Conservation (phyloP, 2,113 vertebrate genomes). For the Crotalus helleri region DNA sequence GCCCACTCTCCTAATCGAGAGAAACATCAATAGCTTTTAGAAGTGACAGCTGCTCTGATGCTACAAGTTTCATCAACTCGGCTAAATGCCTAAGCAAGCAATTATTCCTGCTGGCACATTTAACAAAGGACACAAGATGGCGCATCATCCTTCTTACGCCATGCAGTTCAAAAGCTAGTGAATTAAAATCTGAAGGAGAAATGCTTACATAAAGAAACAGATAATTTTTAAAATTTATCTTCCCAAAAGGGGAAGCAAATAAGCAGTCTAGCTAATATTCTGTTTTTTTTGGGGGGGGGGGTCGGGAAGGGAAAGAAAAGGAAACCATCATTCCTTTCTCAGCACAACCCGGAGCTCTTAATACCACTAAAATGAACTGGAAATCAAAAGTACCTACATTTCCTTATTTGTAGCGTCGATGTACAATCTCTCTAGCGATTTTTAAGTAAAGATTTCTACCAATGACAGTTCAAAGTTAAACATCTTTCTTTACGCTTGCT, state of each 20-base stretch:
- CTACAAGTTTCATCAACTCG: not conserved
- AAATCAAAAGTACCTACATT: not conserved
- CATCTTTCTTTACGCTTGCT: not conserved
- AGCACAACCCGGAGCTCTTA: not conserved
- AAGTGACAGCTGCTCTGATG: not conserved
- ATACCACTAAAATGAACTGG: not conserved
- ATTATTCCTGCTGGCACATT: not conserved
- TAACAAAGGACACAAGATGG: constrained; percentile 65
- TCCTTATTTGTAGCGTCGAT: not conserved
- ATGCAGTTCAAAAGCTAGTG: constrained; percentile 27
- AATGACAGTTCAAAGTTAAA: not conserved
- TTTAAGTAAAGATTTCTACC: not conserved
- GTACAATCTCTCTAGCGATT: not conserved
- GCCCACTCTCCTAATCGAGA: not conserved
- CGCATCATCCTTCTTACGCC: constrained; percentile 53
- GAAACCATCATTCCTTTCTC: not conserved
- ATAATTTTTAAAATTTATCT: constrained; percentile 23
- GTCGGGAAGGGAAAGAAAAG: not conserved
- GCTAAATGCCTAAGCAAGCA: not conserved
- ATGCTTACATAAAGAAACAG: constrained; percentile 15
- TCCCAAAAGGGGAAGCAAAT: not conserved
- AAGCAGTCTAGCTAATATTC: not conserved
- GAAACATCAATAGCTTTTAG: not conserved
- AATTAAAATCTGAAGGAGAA: not conserved
- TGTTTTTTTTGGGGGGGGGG: not conserved